phyloP scores from a whole-genome alignment of 2,888 invertebrate genomes.

The Euplagia quadripunctaria region DNA sequence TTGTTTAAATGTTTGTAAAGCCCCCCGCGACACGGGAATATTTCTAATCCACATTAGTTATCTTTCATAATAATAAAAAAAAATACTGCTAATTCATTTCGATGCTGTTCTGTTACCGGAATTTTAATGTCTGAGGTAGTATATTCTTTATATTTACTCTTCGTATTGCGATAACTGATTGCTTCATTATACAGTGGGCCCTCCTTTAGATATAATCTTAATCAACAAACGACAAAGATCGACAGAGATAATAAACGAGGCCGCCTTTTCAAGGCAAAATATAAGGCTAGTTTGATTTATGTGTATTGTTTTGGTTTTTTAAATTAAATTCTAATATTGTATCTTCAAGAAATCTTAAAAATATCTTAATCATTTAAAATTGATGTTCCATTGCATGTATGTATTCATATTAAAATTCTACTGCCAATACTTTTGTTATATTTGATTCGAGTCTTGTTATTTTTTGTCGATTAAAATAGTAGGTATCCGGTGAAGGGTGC shows the following conservation, averaged over 20 bases:
- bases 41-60: too few species aligned
- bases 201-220: conserved; percentile 2
- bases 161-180: conserved; percentile 1
- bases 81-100: too few species aligned
- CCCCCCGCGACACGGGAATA: too few species aligned
- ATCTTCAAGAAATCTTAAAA: background rate
- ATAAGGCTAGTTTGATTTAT: background rate
- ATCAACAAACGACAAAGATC: background rate
- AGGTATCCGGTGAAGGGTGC: too few species aligned
- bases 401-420: too few species aligned
- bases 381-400: too few species aligned
- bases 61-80: too few species aligned
- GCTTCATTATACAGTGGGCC: background rate
- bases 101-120: background rate
- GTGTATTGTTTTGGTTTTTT: background rate
- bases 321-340: background rate
- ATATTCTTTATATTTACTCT: background rate
- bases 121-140: background rate
- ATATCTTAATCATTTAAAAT: background rate
- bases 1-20: too few species aligned
- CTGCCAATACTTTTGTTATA: too few species aligned
- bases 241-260: background rate
- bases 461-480: too few species aligned
- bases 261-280: background rate
- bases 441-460: too few species aligned